Percentiles rank a stretch among this genome's conserved stretches.
Conservation (phyloP, 2,113 vertebrate species). For the Toxotes chatareus region DNA sequence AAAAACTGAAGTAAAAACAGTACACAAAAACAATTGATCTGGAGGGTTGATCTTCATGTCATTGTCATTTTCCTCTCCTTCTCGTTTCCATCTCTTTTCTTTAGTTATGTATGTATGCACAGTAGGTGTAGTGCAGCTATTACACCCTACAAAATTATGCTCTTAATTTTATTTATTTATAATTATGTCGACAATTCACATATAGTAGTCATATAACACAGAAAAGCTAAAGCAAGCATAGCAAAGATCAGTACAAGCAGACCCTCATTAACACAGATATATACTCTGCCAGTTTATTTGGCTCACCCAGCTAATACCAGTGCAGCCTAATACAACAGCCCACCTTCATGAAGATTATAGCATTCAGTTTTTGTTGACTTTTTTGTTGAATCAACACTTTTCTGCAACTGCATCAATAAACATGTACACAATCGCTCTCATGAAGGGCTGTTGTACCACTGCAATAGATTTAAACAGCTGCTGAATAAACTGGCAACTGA, state of each 20-base stretch:
- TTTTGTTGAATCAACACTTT: not conserved
- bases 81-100: too few species aligned
- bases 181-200: too few species aligned
- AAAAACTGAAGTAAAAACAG: too few species aligned
- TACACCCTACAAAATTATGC: too few species aligned
- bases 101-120: too few species aligned
- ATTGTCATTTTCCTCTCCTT: too few species aligned
- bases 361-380: not conserved
- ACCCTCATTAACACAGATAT: not conserved
- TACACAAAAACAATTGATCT: too few species aligned
- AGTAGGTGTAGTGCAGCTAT: too few species aligned
- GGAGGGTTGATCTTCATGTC: too few species aligned
- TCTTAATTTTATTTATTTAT: too few species aligned
- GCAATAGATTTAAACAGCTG: not conserved
- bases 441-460: not conserved
- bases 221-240: not conserved
- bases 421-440: not conserved
- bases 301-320: not conserved
- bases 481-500: not conserved
- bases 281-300: not conserved
- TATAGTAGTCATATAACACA: not conserved
- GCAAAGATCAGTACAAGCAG: not conserved
- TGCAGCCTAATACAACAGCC: not conserved
- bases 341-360: not conserved
- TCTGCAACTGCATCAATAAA: not conserved